phyloP scores from a whole-genome alignment of 2,888 invertebrate genomes.

The Eulithis testata region DNA sequence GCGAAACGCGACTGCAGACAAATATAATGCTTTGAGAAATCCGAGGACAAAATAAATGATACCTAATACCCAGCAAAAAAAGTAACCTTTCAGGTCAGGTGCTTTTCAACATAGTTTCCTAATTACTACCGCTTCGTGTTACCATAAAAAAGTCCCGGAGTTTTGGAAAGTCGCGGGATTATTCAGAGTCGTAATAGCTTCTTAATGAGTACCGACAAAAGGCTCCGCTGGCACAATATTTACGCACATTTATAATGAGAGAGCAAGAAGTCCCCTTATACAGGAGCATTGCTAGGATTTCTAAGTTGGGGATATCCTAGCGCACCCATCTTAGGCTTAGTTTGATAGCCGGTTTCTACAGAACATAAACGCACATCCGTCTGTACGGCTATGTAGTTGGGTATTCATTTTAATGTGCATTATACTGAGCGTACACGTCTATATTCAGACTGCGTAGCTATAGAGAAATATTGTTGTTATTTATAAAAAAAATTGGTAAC shows the following conservation, averaged over 20 bases:
- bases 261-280: slow-evolving; percentile 39
- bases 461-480: no score
- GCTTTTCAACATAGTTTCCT: slow-evolving; percentile 23
- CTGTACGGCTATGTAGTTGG: no score
- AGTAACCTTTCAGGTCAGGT: slow-evolving; percentile 5
- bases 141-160: slow-evolving; percentile 21
- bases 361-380: no score
- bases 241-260: slow-evolving; percentile 70
- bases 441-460: no score
- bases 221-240: slow-evolving; percentile 64
- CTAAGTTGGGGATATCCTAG: background rate
- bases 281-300: slow-evolving; percentile 10
- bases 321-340: background rate
- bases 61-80: background rate
- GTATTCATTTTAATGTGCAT: no score
- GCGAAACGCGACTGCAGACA: no score
- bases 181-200: slow-evolving; percentile 61
- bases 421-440: no score
- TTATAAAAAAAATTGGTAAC: no score
- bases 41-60: no score
- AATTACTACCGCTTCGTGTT: slow-evolving; percentile 22
- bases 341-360: no score
- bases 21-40: no score
- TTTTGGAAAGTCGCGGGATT: slow-evolving; percentile 34
- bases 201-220: slow-evolving; percentile 69